Percentiles rank a stretch among this genome's conserved stretches.
These are phyloP conservation scores for Dryobota labecula DNA, from an alignment of 2,888 invertebrate species.

Conservation along the genomic window DNA sequence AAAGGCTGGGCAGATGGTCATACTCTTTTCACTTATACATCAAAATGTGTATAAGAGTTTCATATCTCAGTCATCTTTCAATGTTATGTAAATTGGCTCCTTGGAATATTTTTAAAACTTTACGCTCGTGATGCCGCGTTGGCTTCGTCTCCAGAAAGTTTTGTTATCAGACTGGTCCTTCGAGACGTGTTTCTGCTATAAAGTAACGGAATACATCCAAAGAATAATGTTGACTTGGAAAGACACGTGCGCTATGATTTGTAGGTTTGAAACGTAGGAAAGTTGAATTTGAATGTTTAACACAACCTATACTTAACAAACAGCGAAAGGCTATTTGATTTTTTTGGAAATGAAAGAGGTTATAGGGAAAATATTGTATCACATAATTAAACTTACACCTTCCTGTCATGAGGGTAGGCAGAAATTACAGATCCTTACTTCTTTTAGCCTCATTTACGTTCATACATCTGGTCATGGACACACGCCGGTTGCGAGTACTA, in stretches of 20 bases:
- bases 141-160: not conserved
- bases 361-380: not conserved
- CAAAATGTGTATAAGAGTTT: not conserved
- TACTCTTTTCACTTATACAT: not conserved
- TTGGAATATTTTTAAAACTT: slow-evolving; percentile 5
- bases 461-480: no score
- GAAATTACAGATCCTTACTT: no score
- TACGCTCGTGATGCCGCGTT: not conserved
- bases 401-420: no score
- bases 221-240: not conserved
- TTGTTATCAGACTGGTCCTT: not conserved
- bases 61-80: not conserved
- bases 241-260: no score
- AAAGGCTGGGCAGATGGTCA: not conserved
- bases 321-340: not conserved
- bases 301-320: not conserved
- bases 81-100: not conserved
- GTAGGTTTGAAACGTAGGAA: not conserved
- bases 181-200: slow-evolving; percentile 7
- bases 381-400: no score
- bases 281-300: not conserved
- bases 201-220: not conserved
- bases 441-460: no score
- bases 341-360: not conserved
- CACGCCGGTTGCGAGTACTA: no score